Evolutionary conservation across 1,140 invertebrate genomes (phyloP), one percentile per base, ranked within the genome.

Genomic region (Adelges cooleyi): DNA sequence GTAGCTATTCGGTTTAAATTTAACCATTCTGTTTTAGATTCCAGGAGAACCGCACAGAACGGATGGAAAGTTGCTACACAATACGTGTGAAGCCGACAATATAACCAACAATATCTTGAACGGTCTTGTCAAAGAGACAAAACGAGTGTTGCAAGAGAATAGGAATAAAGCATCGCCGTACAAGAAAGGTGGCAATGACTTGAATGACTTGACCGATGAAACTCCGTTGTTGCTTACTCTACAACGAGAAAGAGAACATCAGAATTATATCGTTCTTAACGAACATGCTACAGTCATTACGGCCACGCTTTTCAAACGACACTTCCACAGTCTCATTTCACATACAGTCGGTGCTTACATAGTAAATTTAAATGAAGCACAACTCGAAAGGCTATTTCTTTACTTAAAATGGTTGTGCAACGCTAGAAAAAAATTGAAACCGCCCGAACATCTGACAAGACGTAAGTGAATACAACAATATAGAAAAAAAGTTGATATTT

Each of bases 391-490:
- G 46, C 33, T 62, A 29, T 29, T 6, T 20, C 2, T 62, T 18
- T 46, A 62, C 29, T 48, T 62, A 48, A 33, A 48, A 2, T 62
- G 56, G 56, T 62, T 18, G 0, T 62, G 40, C 4, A 22, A 48
- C 11, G 11, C 11, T 3, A 62, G 18, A 62, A 62, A 33, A 48
- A 46, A 46, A 33, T 46, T 29, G 23, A 62, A 29, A 18, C 29
- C 29, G 29, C 44, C 56, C 10, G 13, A 62, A 20, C 22, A 20
- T 48, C 46, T 59, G 15, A 46, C 9, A 17, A 46, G 8, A 29
- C 27, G 56, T 62, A 62, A 62, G 56, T 62, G 27, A 62, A 48
- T 44, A n/a, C n/a, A n/a, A n/a, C n/a, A n/a, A n/a, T n/a, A n/a
- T n/a, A n/a, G n/a, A n/a, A n/a, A n/a, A n/a, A n/a, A n/a, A n/a